phyloP scores from a whole-genome alignment of 2,113 vertebrate genomes.

The Semnornis frantzii region DNA sequence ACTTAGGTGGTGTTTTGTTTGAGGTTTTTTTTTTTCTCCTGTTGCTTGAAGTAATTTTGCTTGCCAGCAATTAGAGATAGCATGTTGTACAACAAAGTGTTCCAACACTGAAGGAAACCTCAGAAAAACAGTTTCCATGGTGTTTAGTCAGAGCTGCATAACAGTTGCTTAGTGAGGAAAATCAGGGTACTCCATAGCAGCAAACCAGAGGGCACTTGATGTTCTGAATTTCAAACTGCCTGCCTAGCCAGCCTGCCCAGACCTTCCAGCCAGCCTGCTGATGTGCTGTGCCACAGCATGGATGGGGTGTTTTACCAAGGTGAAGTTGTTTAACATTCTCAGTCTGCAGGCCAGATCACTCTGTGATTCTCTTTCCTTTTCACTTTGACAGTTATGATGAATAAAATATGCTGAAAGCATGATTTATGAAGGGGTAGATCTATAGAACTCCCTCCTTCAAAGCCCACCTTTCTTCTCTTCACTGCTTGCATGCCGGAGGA shows the following conservation, averaged over 20 bases:
- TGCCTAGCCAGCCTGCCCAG: not conserved
- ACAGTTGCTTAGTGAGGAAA: not conserved
- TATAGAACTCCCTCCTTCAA: slow-evolving; percentile 13
- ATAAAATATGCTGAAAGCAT: slow-evolving; percentile 37
- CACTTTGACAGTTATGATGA: not conserved
- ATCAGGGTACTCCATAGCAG: not conserved
- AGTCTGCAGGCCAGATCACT: not conserved
- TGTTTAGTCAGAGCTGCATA: not conserved
- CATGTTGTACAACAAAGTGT: not conserved
- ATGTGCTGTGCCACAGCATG: not conserved
- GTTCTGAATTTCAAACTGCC: not conserved
- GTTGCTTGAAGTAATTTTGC: not conserved
- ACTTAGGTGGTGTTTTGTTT: not conserved
- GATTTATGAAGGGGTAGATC: slow-evolving; percentile 20
- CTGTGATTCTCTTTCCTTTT: not conserved
- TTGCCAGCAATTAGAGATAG: slow-evolving; percentile 24
- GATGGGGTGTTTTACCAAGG: not conserved
- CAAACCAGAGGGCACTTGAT: not conserved
- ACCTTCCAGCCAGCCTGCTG: not conserved
- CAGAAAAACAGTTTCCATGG: slow-evolving; percentile 49
- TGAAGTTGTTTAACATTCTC: not conserved
- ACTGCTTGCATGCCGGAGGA: not conserved
- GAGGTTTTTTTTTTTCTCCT: not conserved
- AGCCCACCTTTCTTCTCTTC: slow-evolving; percentile 4
- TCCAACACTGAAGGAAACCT: not conserved